These are phyloP conservation scores for Seriola rivoliana DNA, from an alignment of 2,113 vertebrate genomes.

Conservation along the genomic window DNA sequence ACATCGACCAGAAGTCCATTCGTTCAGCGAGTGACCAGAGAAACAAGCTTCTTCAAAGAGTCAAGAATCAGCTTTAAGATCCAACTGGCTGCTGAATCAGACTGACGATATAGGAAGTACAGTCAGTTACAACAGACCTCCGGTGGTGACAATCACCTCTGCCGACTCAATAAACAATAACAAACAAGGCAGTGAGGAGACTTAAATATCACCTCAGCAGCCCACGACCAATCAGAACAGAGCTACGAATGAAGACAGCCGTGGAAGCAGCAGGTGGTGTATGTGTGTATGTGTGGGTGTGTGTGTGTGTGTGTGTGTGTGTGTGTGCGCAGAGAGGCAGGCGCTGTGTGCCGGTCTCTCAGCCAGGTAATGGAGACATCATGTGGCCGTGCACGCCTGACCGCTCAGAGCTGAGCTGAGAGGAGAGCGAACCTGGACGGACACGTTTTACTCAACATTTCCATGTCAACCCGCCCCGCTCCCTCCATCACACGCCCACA, in stretches of 20 bases:
- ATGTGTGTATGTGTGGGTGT: neutral
- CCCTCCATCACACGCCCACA: no score
- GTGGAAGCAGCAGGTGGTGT: constrained; percentile 9
- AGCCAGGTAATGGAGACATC: constrained; percentile 60
- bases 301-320: constrained; percentile 16
- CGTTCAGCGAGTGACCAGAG: neutral
- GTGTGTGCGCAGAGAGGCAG: neutral
- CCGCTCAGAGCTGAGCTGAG: constrained; percentile 1
- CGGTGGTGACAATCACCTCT: neutral
- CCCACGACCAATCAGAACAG: constrained; percentile 21
- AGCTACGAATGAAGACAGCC: neutral
- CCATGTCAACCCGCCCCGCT: neutral
- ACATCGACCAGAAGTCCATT: neutral
- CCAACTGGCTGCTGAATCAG: neutral
- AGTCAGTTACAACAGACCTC: neutral
- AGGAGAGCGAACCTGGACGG: constrained; percentile 1
- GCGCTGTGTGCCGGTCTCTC: neutral
- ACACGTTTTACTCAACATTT: neutral
- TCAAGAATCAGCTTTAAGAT: no score
- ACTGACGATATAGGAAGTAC: neutral
- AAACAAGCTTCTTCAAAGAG: neutral
- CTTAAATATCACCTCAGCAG: neutral
- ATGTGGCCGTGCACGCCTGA: constrained; percentile 29
- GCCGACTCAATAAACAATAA: neutral
- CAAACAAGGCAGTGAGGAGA: neutral